These are phyloP conservation scores for Hypomecis punctinalis DNA, from an alignment of 2,888 invertebrate species.

Conservation along the genomic window DNA sequence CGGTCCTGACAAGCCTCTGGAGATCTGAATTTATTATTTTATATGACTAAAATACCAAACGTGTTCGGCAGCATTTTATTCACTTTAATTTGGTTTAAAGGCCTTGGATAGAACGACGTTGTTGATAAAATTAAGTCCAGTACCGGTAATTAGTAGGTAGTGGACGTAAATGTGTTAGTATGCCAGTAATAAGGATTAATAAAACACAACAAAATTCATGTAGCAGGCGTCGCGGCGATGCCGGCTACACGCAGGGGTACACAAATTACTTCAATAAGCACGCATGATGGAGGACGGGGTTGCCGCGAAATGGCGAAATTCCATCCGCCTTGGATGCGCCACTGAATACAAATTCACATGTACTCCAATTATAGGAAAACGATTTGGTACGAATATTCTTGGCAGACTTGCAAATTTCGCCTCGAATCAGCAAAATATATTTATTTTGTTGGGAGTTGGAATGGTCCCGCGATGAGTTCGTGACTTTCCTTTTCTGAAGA, in stretches of 20 bases:
- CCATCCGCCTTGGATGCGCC: slow-evolving; percentile 81
- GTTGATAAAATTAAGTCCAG: slow-evolving; percentile 16
- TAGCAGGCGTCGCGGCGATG: slow-evolving; percentile 41
- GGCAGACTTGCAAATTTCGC: slow-evolving; percentile 84
- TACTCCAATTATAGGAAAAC: slow-evolving; percentile 86
- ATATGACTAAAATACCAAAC: slow-evolving; percentile 37
- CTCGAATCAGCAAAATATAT: slow-evolving; percentile 83
- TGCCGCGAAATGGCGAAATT: slow-evolving; percentile 79
- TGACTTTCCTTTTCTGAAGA: slow-evolving; percentile 69
- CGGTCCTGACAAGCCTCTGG: slow-evolving; percentile 62
- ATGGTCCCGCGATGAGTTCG: slow-evolving; percentile 71
- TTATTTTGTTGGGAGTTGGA: slow-evolving; percentile 79
- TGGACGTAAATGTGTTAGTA: slow-evolving; percentile 33
- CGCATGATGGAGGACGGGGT: slow-evolving; percentile 81
- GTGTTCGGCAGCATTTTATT: slow-evolving; percentile 9
- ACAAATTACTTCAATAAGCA: slow-evolving; percentile 81
- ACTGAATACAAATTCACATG: slow-evolving; percentile 85
- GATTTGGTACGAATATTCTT: slow-evolving; percentile 85
- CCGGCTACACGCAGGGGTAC: slow-evolving; percentile 64
- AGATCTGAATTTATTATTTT: slow-evolving; percentile 62
- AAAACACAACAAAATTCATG: slow-evolving; percentile 56
- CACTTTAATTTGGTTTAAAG: slow-evolving; percentile 5
- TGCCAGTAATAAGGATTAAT: slow-evolving; percentile 35
- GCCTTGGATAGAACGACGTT: slow-evolving; percentile 9
- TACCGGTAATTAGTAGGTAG: slow-evolving; percentile 27